phyloP scores from a whole-genome alignment of 2,113 vertebrate genomes.

The Pitta sordida region DNA sequence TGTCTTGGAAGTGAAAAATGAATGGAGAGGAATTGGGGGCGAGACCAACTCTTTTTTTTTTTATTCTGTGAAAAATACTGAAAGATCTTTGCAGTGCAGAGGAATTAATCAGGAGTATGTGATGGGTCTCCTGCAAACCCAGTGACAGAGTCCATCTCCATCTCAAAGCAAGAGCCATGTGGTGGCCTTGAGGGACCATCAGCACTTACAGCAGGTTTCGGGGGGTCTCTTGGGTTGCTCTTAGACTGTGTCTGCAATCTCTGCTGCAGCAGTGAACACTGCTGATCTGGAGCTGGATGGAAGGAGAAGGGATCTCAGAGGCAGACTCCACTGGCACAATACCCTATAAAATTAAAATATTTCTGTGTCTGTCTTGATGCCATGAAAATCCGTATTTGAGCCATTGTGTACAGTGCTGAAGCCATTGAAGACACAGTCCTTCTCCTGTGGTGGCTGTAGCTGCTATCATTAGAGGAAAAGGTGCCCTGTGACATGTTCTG shows the following conservation, averaged over 20 bases:
- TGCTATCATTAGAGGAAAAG: background rate
- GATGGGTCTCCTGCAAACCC: background rate
- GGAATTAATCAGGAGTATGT: background rate
- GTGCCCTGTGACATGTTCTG: background rate
- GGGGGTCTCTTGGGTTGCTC: background rate
- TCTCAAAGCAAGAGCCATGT: fast-evolving
- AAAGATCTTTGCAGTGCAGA: background rate
- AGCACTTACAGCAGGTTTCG: background rate
- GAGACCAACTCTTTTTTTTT: background rate
- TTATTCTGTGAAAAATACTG: background rate
- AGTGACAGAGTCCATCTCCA: fast-evolving
- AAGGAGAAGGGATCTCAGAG: background rate
- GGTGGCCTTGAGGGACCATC: background rate
- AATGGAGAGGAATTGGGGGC: background rate
- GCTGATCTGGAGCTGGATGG: background rate
- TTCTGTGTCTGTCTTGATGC: background rate
- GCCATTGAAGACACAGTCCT: background rate
- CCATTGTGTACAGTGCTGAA: background rate
- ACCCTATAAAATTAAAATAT: background rate
- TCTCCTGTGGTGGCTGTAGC: background rate
- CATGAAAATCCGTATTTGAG: background rate
- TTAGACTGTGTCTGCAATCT: background rate
- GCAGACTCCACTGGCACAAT: background rate
- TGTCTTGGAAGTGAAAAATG: background rate
- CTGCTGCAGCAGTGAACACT: background rate